These are phyloP conservation scores for Athalia cordata DNA, from an alignment of 2,888 invertebrate species.

Conservation along the genomic window DNA sequence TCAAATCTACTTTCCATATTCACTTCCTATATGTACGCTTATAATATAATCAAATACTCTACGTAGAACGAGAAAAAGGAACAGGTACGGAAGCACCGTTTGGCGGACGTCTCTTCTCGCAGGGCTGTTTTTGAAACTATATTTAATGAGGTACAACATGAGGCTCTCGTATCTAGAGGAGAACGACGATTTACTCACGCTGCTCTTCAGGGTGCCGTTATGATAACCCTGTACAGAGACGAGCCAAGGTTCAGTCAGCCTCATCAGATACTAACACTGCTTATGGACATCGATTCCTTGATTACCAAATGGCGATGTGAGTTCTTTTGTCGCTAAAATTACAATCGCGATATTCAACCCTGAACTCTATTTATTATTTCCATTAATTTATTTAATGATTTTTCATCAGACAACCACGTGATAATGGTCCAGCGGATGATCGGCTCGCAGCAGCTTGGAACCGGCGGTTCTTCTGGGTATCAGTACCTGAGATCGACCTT, in stretches of 20 bases:
- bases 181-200: slow-evolving; percentile 92
- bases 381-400: background rate
- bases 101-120: slow-evolving; percentile 86
- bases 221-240: slow-evolving; percentile 98
- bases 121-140: slow-evolving; percentile 92
- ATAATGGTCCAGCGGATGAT: slow-evolving; percentile 99
- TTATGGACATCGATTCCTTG: slow-evolving; percentile 98
- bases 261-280: slow-evolving; percentile 92
- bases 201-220: slow-evolving; percentile 97
- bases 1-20: background rate
- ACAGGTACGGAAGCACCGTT: slow-evolving; percentile 78
- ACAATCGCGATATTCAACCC: background rate
- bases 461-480: slow-evolving; percentile 98
- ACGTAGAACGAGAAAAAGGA: slow-evolving; percentile 79
- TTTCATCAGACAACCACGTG: slow-evolving; percentile 94
- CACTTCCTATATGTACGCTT: background rate
- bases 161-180: slow-evolving; percentile 88
- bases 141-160: slow-evolving; percentile 89
- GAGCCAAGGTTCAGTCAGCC: slow-evolving; percentile 99
- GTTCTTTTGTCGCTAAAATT: slow-evolving; percentile 61
- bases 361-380: slow-evolving; percentile 21
- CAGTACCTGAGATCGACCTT: slow-evolving; percentile 97
- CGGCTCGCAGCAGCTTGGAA: slow-evolving; percentile 95
- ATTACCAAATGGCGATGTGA: slow-evolving; percentile 99
- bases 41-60: background rate